A percentile compares a stretch with the other conserved stretches of the same genome.
Evolutionary conservation across 2,888 invertebrate species (phyloP).

Genomic region (Troglohyphantes excavatus): DNA sequence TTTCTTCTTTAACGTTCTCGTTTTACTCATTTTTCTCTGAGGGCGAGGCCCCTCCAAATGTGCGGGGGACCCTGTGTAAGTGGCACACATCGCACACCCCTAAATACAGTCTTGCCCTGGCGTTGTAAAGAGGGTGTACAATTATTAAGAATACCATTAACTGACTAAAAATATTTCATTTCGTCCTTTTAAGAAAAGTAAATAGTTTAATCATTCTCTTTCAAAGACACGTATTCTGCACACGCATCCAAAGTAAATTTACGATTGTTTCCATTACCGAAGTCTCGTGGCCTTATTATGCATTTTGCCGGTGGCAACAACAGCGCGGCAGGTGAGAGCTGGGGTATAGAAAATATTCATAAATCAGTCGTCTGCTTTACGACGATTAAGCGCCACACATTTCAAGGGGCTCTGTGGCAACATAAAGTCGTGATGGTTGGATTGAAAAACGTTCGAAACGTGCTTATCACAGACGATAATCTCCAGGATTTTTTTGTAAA

Average conservation of each 20-base stretch:
- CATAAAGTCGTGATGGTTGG: conserved; percentile 8
- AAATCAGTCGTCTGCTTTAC: conserved; percentile 62
- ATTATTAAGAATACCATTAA: no score
- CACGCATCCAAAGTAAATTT: conserved; percentile 45
- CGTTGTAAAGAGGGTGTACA: no score
- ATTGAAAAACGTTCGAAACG: conserved; percentile 41
- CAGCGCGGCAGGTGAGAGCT: conserved; percentile 5
- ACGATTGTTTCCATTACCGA: conserved; percentile 35
- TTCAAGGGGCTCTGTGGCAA: conserved; percentile 30
- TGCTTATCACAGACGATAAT: not conserved
- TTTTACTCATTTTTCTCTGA: no score
- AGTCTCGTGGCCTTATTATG: conserved; percentile 59
- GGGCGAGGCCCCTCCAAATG: no score
- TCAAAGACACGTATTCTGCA: conserved; percentile 1
- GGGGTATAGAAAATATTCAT: conserved; percentile 1
- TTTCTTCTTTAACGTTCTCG: no score
- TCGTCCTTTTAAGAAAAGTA: no score
- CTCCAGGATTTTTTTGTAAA: not conserved
- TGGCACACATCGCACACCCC: no score
- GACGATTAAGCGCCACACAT: conserved; percentile 21
- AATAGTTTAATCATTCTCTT: not conserved
- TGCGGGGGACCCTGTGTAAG: no score
- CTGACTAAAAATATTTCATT: no score
- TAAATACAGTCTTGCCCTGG: no score
- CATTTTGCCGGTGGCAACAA: conserved; percentile 21